Evolutionary conservation across 2,797 vertebrate species (phyloP), one percentile per base, ranked within the genome.

Genomic region (Hypotaenidia philippensis): DNA sequence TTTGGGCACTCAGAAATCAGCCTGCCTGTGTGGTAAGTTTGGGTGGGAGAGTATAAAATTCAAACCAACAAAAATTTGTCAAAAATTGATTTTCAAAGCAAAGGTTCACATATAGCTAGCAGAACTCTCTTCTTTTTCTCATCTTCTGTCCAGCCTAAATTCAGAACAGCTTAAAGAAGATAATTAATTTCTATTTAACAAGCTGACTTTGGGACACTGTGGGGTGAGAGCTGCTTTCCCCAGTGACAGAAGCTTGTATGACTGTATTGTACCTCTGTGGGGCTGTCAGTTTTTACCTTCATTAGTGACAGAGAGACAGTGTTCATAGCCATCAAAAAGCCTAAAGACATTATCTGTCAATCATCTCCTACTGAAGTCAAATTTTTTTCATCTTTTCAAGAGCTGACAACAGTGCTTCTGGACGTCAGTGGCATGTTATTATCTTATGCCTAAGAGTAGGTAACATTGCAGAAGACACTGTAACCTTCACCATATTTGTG

Each of bases 51-150:
- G 26, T 74, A 56, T 27, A 77, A 78, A 53, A 71, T 77, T 16
- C 66, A 27, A 68, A 66, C 17, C 74, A 70, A 31, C 13, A 6
- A 20, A 25, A 55, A 84, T 76, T 66, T 70, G 55, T 61, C 59
- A 76, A 66, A 88, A 84, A 71, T 19, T 23, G 22, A 40, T 71
- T 88, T 94, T 91, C 84, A 88, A 84, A 81, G 36, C 36, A 61
- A 66, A 12, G 6, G 26, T 66, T 91, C 64, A 71, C 23, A 34
- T 55, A 52, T 5, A 5, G 25, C 18, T 82, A 55, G 10, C 16
- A 55, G 56, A 91, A 64, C 34, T 45, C 15, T 60, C 20, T 45
- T 74, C 4, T 77, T 91, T 89, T 78, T 59, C 45, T 78, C 55
- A 50, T 90, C n/a, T 80, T 83, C 31, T 80, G 55, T 40, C 53